A percentile compares a stretch with the other conserved stretches of the same genome.
Conservation (phyloP, 2,113 vertebrate genomes). For the Daphoenositta chrysoptera region DNA sequence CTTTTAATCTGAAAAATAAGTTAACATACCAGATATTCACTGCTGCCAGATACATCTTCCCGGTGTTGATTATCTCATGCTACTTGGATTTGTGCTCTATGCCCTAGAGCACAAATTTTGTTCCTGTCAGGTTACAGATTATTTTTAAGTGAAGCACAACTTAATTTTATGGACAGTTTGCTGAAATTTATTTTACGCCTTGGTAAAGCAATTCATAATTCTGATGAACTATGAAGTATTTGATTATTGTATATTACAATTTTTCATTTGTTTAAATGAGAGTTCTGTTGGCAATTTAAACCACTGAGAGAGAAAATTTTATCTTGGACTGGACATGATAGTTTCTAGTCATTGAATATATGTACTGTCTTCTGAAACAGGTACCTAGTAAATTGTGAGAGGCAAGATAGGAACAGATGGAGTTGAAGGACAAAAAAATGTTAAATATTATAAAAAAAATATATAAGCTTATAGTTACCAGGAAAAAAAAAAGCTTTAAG, state of each 20-base stretch:
- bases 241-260: neutral
- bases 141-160: neutral
- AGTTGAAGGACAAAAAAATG: neutral
- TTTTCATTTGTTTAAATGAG: neutral
- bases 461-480: neutral
- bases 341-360: neutral
- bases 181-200: neutral
- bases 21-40: neutral
- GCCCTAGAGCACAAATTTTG: neutral
- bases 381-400: neutral
- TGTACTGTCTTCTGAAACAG: neutral
- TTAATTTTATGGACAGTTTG: neutral
- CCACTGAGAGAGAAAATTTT: neutral
- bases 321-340: neutral
- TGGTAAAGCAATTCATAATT: neutral
- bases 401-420: neutral
- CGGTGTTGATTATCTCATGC: neutral
- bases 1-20: neutral
- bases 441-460: neutral
- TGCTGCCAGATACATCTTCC: neutral
- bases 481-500: neutral
- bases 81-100: neutral
- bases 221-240: neutral
- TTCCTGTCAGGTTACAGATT: neutral
- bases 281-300: neutral